These are phyloP conservation scores for Xanthia icteritia DNA, from an alignment of 2,888 invertebrate genomes.

Conservation along the genomic window DNA sequence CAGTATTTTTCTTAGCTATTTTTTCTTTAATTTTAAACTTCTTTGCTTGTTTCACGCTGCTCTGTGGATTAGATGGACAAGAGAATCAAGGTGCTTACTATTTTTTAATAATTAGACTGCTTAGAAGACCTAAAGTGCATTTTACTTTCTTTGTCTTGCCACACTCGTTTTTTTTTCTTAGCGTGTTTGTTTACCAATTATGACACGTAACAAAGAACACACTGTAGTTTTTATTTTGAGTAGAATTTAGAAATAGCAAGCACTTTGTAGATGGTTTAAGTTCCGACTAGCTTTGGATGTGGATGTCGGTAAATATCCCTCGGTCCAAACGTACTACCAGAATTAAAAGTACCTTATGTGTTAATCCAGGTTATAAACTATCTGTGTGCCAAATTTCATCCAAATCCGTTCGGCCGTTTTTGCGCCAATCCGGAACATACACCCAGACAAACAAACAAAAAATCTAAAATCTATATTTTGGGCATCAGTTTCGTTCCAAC, in stretches of 20 bases:
- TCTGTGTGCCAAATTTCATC: background rate
- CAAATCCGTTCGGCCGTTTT: background rate
- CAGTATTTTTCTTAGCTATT: background rate
- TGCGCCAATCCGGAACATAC: background rate
- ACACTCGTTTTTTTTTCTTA: background rate
- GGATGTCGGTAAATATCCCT: background rate
- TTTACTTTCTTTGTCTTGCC: constrained; percentile 10
- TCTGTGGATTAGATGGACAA: constrained; percentile 57
- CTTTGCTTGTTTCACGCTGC: constrained; percentile 63
- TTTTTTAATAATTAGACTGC: constrained; percentile 29
- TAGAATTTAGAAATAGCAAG: constrained; percentile 45
- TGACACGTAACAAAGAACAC: constrained; percentile 9
- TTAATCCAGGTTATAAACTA: background rate
- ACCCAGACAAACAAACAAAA: background rate
- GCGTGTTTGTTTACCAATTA: background rate
- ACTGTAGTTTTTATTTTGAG: constrained; percentile 28
- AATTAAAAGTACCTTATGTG: background rate
- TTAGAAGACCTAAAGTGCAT: constrained; percentile 17
- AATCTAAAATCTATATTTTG: too few species aligned
- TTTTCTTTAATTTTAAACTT: constrained; percentile 16
- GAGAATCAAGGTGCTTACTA: constrained; percentile 60
- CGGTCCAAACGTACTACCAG: background rate
- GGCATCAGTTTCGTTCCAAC: background rate
- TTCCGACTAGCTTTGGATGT: background rate
- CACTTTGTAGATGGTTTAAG: constrained; percentile 22